Evolutionary conservation across 2,888 invertebrate genomes (phyloP), one percentile per base, ranked within the genome.

Genomic region (Belgica antarctica): DNA sequence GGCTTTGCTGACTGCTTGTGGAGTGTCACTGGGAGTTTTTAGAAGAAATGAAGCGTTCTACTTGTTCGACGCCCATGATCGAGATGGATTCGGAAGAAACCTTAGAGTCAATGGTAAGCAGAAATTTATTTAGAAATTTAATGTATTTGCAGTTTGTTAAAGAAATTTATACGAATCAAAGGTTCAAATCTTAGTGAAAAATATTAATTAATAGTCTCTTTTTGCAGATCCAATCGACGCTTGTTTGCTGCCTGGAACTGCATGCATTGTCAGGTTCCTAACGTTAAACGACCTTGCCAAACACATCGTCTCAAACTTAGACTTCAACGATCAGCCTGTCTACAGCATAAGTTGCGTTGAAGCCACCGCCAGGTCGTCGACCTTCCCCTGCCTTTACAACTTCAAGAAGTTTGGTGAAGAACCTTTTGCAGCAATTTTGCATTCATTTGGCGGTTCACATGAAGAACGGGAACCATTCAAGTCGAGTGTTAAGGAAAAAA

Each of bases 41-140:
- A 81, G 78, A 70, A 77, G 81, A 0, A 81, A 81, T 0, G 75
- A 80, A 1, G 80, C 79, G 61, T 81, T 78, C 71, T 84, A 83
- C 72, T 80, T 84, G 74, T 86, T 84, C 63, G 86, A 87, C 73
- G 85, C 87, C 0, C 84, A 85, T 19, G 82, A 82, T 0, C 83
- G 85, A 62, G 83, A 85, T 72, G 83, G 83, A 15, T 79, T 82
- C 19, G 87, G 87, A 75, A 66, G 76, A 74, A 59, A 72, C 22
- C 62, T 70, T 3, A 73, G 79, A 15, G 52, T 72, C 0, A 74
- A 75, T 59, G 74, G 79, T 79, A 75, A 76, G 74, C 72, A 15
- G 24, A 46, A 41, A 5, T n/a, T n/a, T 41, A n/a, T 5, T 41
- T 41, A 10, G n/a, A n/a, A 62, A 19, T 25, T 22, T n/a, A 57